Evolutionary conservation across 2,113 vertebrate genomes (phyloP), one percentile per base, ranked within the genome.

Genomic region (Suricata suricatta): DNA sequence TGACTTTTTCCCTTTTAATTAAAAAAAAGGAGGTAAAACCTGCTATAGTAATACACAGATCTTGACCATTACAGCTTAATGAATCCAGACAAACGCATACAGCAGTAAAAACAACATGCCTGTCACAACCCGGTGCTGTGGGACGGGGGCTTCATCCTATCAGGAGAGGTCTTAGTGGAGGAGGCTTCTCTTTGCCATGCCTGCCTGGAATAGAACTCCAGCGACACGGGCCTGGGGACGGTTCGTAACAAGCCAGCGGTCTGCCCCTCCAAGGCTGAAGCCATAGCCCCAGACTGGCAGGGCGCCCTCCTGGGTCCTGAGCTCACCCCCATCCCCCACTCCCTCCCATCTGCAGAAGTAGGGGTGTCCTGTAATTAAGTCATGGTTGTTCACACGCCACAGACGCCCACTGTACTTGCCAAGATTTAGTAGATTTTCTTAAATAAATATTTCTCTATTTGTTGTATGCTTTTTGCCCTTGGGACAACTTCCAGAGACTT

Each of bases 381-480:
- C 2, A 2, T 23, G 10, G 29, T 25, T 52, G 52, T 41, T 88
- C 71, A 66, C 47, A 31, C 19, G 38, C 44, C 35, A 66, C 21
- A 29, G 52, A 27, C 21, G 10, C 11, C 35, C 13, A 2, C 21
- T 44, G 19, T 71, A 66, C 50, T 85, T 74, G 60, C 29, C 14
- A 23, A 35, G 21, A 54, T 71, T 66, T 69, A 85, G 19, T 13
- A 71, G 25, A 80, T 80, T 54, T 86, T 72, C 41, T 80, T 80
- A 33, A 84, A 85, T 68, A 38, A 87, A 15, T 94, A 82, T 25
- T 76, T 94, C 83, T 71, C 35, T 15, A 82, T 81, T 50, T 87
- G 63, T 14, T 95, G 66, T 38, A 50, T 64, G 21, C 21, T 69
- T 23, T 90, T 41, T 47, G 2, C 8, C 66, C 29, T 93, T 54